Percentiles rank a stretch among this genome's conserved stretches.
phyloP scores from a whole-genome alignment of 2,797 vertebrate genomes.

The Lagocephalus sceleratus region DNA sequence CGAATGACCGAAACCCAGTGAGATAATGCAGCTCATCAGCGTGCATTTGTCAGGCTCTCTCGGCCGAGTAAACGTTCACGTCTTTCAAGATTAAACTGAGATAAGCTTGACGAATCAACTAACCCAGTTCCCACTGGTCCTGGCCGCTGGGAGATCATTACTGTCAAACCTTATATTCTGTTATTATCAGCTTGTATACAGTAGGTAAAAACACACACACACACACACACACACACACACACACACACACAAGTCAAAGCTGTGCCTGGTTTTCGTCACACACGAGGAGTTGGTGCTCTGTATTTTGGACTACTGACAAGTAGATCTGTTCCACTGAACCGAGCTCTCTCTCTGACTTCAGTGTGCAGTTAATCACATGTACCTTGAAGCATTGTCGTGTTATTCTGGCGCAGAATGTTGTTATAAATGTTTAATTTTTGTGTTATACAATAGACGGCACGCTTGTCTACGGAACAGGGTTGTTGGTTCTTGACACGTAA shows the following conservation, averaged over 20 bases:
- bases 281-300: constrained; percentile 1
- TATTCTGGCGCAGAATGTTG: constrained; percentile 1
- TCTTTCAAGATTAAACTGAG: neutral
- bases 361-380: too few species aligned
- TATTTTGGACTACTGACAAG: constrained; percentile 17
- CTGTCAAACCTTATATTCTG: constrained; percentile 12
- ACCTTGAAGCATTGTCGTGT: neutral
- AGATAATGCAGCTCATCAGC: neutral
- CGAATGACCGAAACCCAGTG: too few species aligned
- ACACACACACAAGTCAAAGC: constrained; percentile 19
- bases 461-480: neutral
- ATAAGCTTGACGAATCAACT: neutral
- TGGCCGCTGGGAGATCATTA: constrained; percentile 20
- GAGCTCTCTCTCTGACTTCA: too few species aligned
- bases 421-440: neutral
- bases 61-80: neutral
- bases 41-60: neutral
- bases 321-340: constrained; percentile 12
- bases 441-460: neutral
- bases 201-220: constrained; percentile 6
- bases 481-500: too few species aligned
- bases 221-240: too few species aligned
- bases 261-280: constrained; percentile 34
- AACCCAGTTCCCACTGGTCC: constrained; percentile 2
- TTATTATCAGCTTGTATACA: constrained; percentile 35